These are phyloP conservation scores for Columba guinea DNA, from an alignment of 2,797 vertebrate species.

Conservation along the genomic window DNA sequence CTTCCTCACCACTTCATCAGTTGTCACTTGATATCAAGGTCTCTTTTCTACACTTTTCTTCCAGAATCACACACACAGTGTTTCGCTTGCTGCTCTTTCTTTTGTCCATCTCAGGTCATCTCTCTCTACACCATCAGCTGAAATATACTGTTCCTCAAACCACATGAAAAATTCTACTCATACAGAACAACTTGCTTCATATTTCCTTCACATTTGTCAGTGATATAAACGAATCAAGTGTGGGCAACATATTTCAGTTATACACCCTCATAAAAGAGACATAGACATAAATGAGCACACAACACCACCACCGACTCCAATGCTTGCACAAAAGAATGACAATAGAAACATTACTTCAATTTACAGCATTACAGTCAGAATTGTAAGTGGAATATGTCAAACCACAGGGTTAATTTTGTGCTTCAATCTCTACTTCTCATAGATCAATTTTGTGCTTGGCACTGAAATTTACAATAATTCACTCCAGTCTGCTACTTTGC, in stretches of 20 bases:
- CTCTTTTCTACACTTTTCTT: background rate
- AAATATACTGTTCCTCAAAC: background rate
- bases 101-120: background rate
- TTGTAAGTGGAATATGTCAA: background rate
- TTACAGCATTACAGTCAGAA: background rate
- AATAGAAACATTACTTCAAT: background rate
- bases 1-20: background rate
- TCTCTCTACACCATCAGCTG: background rate
- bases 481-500: background rate
- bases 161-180: background rate
- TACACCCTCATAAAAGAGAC: background rate
- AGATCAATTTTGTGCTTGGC: background rate
- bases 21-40: background rate
- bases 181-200: background rate
- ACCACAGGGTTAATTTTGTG: background rate
- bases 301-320: background rate
- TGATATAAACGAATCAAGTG: background rate
- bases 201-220: background rate
- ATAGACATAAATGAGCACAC: background rate
- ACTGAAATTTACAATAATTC: background rate
- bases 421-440: background rate
- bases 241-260: background rate
- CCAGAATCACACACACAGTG: background rate
- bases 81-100: background rate
- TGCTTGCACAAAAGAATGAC: background rate